Base-by-base conservation (phyloP, 2,113 vertebrate species). In the Protomyctophum bolini region DNA sequence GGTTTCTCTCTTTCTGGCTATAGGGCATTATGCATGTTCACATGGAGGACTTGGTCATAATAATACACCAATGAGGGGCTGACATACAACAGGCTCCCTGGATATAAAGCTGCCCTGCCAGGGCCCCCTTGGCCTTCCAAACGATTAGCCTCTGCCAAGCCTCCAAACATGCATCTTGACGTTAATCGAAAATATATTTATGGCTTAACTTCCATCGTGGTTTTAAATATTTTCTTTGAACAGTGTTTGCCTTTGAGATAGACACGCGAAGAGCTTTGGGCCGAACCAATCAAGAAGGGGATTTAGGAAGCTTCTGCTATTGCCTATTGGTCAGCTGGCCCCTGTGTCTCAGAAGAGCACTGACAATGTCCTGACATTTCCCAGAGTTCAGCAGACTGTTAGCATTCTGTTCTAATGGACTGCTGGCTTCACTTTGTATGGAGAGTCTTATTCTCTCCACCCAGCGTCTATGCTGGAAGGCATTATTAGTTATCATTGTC, bases 341-440 rank as follows among this genome's bases (percentile, higher is more conserved):
- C n/a, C 68, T 8, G 58, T 68, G 71, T 81, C 79, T 73, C 81
- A 69, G 66, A 21, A 49, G 48, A 74, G 80, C 7, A 12, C 29
- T 87, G 83, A 87, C 83, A 88, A 76, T 68, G 84, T 85, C 81
- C 77, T 90, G 90, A 91, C 55, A 83, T 79, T 84, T 84, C 60
- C 86, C 87, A 87, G 88, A 86, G 77, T 78, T 69, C 48, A 52
- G 70, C 41, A 6, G 45, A 11, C 81, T 88, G 88, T 87, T 85
- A 77, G 82, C 82, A 83, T 87, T 87, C 83, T 81, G 86, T 60
- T 6, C 79, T 87, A 83, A 88, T 79, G 80, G 80, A 85, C 77
- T 68, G 72, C 21, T 71, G 70, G 76, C 69, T 77, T 73, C 76
- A 67, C 67, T 81, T 80, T 72, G 67, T 70, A 59, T 60, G 74